Conservation (phyloP, 2,888 invertebrate genomes). For the Agriotes lineatus region DNA sequence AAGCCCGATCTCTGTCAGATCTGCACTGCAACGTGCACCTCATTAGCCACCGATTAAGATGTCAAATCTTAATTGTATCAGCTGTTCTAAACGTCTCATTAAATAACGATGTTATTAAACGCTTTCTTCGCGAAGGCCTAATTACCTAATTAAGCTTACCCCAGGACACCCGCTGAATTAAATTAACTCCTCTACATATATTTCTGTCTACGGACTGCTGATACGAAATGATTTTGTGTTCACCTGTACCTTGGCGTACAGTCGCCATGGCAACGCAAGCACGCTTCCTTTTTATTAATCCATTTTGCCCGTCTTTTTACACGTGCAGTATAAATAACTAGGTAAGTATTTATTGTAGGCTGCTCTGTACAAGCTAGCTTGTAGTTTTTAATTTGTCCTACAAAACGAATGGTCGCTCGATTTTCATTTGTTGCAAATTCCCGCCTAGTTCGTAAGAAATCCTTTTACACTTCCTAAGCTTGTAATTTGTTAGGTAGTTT, state of each 20-base stretch:
- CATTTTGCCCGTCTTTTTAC: constrained; percentile 3
- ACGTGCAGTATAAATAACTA: neutral
- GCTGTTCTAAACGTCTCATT: constrained; percentile 48
- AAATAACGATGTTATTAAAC: constrained; percentile 47
- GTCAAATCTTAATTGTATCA: constrained; percentile 53
- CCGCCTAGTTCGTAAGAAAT: no score
- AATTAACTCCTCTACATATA: constrained; percentile 40
- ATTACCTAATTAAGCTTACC: constrained; percentile 46
- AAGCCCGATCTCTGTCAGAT: constrained; percentile 42
- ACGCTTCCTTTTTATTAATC: constrained; percentile 24
- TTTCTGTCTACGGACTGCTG: constrained; percentile 22
- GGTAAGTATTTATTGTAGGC: neutral
- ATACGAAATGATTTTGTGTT: constrained; percentile 40
- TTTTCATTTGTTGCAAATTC: no score
- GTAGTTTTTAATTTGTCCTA: no score
- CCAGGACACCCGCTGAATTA: constrained; percentile 41
- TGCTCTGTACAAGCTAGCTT: no score
- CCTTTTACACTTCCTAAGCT: no score
- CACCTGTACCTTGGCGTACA: constrained; percentile 47
- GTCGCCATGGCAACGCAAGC: constrained; percentile 49
- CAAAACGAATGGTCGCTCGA: no score
- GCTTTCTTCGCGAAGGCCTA: constrained; percentile 46
- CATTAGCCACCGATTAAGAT: constrained; percentile 51
- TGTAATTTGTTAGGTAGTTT: no score
- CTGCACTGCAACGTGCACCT: constrained; percentile 43